phyloP scores from a whole-genome alignment of 1,140 invertebrate genomes.

The Eriocheir sinensis region DNA sequence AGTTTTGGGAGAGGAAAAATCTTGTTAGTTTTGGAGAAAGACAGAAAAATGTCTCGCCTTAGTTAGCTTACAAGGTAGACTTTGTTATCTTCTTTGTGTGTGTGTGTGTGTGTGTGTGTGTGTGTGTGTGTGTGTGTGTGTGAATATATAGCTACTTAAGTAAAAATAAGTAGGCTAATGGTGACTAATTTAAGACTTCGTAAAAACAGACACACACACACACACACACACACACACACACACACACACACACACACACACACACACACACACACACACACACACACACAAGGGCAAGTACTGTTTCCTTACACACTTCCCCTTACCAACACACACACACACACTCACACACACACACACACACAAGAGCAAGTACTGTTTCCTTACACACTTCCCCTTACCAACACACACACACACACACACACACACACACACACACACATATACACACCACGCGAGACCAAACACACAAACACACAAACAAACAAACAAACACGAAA shows the following conservation, averaged over 20 bases:
- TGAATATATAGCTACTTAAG: conserved; percentile 1
- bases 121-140: conserved; percentile 14
- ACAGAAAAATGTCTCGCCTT: background rate
- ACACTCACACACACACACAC: too few relatives aligned
- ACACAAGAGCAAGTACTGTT: background rate
- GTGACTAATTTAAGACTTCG: background rate
- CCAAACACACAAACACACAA: too few relatives aligned
- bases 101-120: background rate
- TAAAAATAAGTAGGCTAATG: background rate
- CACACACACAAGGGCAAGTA: background rate
- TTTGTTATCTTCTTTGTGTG: too few relatives aligned
- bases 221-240: background rate
- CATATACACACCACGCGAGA: too few relatives aligned
- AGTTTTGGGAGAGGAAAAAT: background rate
- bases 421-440: too few relatives aligned
- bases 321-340: background rate
- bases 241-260: background rate
- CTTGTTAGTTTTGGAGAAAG: background rate
- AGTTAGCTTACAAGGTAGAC: background rate
- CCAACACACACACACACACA: too few relatives aligned
- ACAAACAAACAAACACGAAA: too few relatives aligned
- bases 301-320: background rate
- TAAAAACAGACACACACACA: background rate
- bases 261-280: conserved; percentile 14
- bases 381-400: background rate